Evolutionary conservation across 1,140 invertebrate genomes (phyloP), one percentile per base, ranked within the genome.

Genomic region (Drosophila nebulosa): DNA sequence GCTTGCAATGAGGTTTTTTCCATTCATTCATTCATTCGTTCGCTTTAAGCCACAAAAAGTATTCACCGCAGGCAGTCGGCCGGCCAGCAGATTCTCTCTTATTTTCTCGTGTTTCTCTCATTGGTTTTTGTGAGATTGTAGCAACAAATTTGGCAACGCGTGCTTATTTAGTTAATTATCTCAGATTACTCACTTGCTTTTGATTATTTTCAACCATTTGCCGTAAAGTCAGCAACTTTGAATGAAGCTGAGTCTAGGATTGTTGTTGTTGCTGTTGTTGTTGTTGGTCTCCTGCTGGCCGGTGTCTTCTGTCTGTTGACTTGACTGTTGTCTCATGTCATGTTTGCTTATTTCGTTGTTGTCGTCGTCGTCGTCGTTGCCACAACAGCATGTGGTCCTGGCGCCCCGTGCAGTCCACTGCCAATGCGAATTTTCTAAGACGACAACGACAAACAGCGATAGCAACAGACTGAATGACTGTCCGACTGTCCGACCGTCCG

Each of bases 111-210:
- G 67, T 67, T 60, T 50, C 22, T 60, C 7, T 3, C 16, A 9
- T 46, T 18, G 16, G 2, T 46, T 46, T 46, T 32, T 32, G 30
- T 32, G 30, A 32, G 30, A 32, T 32, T 46, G 39, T 46, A 73
- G 72, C 74, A 68, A 79, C 81, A 86, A 86, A 85, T 85, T 85
- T 86, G 81, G 69, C 78, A 74, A 74, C 78, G 81, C 81, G 78
- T 71, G 81, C 81, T 85, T 86, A 81, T 85, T 85, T 78, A 81
- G 81, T 86, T 85, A 85, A 85, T 85, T 85, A 86, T 85, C 78
- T 79, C 69, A 78, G 81, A 85, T 85, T 86, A 85, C 39, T 46
- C 39, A 46, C 81, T 85, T 81, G 70, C 81, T 85, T 78, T 86
- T 78, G 81, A 86, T 86, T 85, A 85, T 86, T 85, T 85, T 81